Percentiles rank a stretch among this genome's conserved stretches.
Conservation (phyloP, 2,888 invertebrate species). For the Metellina segmentata region DNA sequence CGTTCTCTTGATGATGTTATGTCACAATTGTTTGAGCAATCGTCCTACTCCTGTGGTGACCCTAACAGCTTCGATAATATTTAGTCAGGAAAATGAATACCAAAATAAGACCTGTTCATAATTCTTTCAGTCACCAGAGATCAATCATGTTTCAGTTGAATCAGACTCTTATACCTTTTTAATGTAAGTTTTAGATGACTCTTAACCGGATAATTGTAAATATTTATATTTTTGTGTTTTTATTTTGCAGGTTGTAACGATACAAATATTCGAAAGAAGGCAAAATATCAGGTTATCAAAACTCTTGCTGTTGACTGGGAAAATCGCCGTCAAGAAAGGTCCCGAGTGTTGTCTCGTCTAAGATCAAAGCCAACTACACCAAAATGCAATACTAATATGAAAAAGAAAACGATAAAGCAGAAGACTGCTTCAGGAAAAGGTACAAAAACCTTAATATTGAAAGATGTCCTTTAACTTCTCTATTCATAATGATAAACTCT, state of each 20-base stretch:
- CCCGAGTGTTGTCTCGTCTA: neutral
- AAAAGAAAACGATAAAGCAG: neutral
- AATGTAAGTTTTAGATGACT: too few relatives aligned
- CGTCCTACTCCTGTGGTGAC: too few relatives aligned
- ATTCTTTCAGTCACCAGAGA: too few relatives aligned
- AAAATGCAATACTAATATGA: neutral
- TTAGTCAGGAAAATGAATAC: too few relatives aligned
- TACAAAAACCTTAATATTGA: neutral
- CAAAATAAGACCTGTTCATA: too few relatives aligned
- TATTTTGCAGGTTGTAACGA: constrained; percentile 46
- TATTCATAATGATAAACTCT: too few relatives aligned
- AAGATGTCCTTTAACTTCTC: too few relatives aligned
- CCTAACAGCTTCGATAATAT: too few relatives aligned
- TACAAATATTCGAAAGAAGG: neutral
- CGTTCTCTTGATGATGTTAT: too few relatives aligned
- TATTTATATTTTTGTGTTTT: neutral
- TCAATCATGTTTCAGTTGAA: too few relatives aligned
- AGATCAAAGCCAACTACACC: neutral
- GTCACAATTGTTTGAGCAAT: too few relatives aligned
- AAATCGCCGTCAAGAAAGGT: neutral
- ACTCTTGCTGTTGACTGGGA: constrained; percentile 20
- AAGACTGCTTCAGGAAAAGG: constrained; percentile 3
- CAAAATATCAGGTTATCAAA: constrained; percentile 38
- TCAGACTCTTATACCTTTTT: too few relatives aligned
- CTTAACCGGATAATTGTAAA: neutral